Conservation (phyloP, 2,113 vertebrate species). For the Nibea coibor region DNA sequence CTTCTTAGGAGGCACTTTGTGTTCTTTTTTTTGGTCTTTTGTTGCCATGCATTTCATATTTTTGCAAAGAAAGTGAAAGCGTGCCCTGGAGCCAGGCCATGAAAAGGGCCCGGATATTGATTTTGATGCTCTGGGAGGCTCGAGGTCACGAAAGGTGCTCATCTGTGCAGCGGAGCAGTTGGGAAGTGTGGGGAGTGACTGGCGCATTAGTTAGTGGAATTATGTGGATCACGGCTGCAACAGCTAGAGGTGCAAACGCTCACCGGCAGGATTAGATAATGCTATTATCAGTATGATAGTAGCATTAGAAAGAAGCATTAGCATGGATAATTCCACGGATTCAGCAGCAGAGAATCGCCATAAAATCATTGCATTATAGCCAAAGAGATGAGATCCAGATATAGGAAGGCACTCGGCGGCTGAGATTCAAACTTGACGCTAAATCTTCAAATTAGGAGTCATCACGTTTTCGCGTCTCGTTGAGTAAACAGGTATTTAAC, state of each 20-base stretch:
- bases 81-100: constrained; percentile 3
- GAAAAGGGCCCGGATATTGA: constrained; percentile 42
- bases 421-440: constrained; percentile 65
- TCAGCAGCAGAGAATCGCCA: constrained; percentile 78
- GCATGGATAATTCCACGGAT: constrained; percentile 82
- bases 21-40: background rate
- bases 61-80: constrained; percentile 25
- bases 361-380: constrained; percentile 81
- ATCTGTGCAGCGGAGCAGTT: constrained; percentile 62
- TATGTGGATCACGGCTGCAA: constrained; percentile 80
- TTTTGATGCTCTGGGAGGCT: constrained; percentile 28
- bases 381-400: constrained; percentile 82
- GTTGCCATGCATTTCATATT: background rate
- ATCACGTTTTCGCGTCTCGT: constrained; percentile 52
- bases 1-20: background rate
- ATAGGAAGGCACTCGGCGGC: constrained; percentile 54
- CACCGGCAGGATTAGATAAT: constrained; percentile 83
- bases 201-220: constrained; percentile 85
- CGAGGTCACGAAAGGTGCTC: constrained; percentile 67
- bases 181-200: constrained; percentile 68
- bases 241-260: constrained; percentile 76
- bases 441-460: constrained; percentile 79
- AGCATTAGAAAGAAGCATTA: constrained; percentile 84
- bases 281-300: constrained; percentile 84
- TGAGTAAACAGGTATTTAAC: constrained; percentile 76